A percentile compares a stretch with the other conserved stretches of the same genome.
phyloP scores from a whole-genome alignment of 2,797 vertebrate genomes.

The Pseudotriccus pelzelni region DNA sequence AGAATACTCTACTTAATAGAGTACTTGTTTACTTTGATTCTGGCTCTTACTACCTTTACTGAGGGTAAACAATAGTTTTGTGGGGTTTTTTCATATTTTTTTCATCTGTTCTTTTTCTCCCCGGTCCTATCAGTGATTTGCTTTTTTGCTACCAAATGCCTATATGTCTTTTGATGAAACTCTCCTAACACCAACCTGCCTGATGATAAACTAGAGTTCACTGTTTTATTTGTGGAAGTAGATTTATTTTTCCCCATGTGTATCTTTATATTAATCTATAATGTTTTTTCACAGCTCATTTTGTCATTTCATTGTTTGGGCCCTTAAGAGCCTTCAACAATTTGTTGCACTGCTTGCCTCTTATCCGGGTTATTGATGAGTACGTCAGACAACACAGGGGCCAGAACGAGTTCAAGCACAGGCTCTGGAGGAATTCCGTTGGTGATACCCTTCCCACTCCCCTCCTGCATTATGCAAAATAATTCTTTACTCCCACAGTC shows the following conservation, averaged over 20 bases:
- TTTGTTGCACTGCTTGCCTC: background rate
- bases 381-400: background rate
- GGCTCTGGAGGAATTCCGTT: background rate
- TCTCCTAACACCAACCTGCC: background rate
- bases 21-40: background rate
- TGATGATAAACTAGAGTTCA: background rate
- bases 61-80: background rate
- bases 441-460: too few relatives aligned
- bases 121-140: accelerated
- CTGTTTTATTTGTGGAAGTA: background rate
- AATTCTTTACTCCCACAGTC: accelerated
- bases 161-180: background rate
- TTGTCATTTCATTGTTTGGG: accelerated
- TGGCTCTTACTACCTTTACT: background rate
- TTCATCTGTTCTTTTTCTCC: background rate
- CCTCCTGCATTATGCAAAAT: accelerated
- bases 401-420: accelerated
- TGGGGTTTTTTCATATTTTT: accelerated
- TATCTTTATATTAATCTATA: background rate
- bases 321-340: background rate
- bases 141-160: background rate
- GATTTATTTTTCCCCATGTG: background rate
- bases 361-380: background rate
- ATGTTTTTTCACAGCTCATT: background rate
- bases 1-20: background rate